Base-by-base conservation (phyloP, 1,140 invertebrate genomes). In the Dendroctonus ponderosae region DNA sequence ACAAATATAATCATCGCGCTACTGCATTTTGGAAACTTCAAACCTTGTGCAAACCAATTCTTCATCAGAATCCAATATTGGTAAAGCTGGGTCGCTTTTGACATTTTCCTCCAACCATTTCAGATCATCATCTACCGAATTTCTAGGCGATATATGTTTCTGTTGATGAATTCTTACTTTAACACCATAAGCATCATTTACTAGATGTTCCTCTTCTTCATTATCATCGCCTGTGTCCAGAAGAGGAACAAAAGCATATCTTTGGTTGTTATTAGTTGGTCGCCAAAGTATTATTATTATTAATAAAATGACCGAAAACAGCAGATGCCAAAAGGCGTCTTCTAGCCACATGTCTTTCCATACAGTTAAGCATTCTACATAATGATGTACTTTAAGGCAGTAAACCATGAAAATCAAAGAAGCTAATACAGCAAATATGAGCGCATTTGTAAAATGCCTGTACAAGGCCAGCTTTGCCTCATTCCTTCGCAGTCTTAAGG, bases 231-330 rank as follows among this genome's bases (percentile, higher is more conserved):
- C 90, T 8, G 89, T 87, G 82, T 97, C 94, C 6, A 96, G 80
- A 15, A 97, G 81, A 48, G 94, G 93, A 7, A 93, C 94, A 81
- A 97, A 97, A 4, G 94, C 94, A 82, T 96, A 97, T 75, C 93
- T 85, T 80, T 97, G 94, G 81, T 97, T 97, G 78, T 97, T 97
- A 75, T 92, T 93, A 4, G 93, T 93, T 5, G 95, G 95, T 69
- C 94, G 80, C 94, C 94, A 97, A 41, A 97, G 83, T 67, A 97
- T 86, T 91, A 97, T 97, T 68, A 97, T 97, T 9, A 94, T 91
- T 43, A 93, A 79, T 15, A 97, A 82, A 62, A 97, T 86, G 50
- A 90, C 83, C 14, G 91, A 93, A 79, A 97, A 97, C 14, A 96
- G 80, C 15, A 97, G 84, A 79, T 95, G 93, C 95, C 95, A 97